Evolutionary conservation across 2,888 invertebrate species (phyloP).

Genomic region (Pimpla rufipes): DNA sequence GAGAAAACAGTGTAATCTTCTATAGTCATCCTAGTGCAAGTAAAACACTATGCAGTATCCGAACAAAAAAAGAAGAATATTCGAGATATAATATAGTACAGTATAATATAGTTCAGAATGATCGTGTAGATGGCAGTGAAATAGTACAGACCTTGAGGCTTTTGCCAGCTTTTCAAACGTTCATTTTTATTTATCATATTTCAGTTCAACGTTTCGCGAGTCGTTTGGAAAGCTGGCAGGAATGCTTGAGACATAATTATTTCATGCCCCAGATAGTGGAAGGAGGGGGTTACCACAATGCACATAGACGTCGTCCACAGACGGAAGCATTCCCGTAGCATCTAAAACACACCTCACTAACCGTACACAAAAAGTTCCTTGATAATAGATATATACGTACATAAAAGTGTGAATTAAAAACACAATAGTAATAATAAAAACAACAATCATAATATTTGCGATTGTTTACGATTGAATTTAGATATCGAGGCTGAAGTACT

Average conservation of each 20-base stretch:
- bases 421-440: conserved; percentile 53
- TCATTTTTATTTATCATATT: conserved; percentile 21
- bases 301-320: conserved; percentile 84
- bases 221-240: conserved; percentile 77
- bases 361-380: conserved; percentile 80
- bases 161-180: conserved; percentile 78
- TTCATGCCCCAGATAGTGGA: conserved; percentile 82
- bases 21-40: conserved; percentile 45
- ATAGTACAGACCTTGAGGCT: conserved; percentile 82
- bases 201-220: background rate
- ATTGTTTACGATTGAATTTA: conserved; percentile 27
- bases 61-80: conserved; percentile 55
- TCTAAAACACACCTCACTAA: conserved; percentile 84
- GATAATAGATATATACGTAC: conserved; percentile 72
- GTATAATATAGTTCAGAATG: conserved; percentile 71
- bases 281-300: conserved; percentile 83
- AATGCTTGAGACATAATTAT: conserved; percentile 81
- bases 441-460: conserved; percentile 47
- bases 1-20: conserved; percentile 19
- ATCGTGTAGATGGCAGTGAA: conserved; percentile 80
- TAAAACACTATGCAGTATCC: conserved; percentile 43
- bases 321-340: conserved; percentile 84
- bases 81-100: conserved; percentile 66
- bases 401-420: conserved; percentile 46
- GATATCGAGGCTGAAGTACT: conserved; percentile 45